phyloP scores from a whole-genome alignment of 2,888 invertebrate species.

The Antheraea assamensis region DNA sequence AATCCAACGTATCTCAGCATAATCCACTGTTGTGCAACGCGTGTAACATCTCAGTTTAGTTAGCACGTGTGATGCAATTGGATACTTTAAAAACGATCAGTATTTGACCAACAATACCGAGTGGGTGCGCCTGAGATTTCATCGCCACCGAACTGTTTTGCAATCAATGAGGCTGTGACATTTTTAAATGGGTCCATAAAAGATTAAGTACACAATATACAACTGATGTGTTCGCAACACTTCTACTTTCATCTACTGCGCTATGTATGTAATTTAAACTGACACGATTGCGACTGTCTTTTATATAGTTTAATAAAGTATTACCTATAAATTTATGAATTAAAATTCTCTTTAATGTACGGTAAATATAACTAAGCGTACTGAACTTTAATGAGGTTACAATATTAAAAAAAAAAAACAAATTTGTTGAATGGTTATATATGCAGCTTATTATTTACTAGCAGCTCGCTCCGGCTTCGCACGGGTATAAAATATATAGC shows the following conservation, averaged over 20 bases:
- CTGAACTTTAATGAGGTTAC: background rate
- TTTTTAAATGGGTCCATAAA: conserved; percentile 17
- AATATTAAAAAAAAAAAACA: background rate
- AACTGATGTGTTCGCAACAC: background rate
- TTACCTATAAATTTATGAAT: background rate
- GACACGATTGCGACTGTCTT: background rate
- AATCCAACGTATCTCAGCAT: conserved; percentile 18
- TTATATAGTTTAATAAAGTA: background rate
- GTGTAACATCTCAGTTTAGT: conserved; percentile 32
- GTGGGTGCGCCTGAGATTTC: conserved; percentile 33
- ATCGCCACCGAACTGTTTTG: conserved; percentile 36
- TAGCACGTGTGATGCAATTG: conserved; percentile 42
- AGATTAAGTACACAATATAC: background rate
- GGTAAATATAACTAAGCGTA: background rate
- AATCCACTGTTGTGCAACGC: conserved; percentile 32
- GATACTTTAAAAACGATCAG: conserved; percentile 40
- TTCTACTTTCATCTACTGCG: background rate
- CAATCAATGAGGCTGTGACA: conserved; percentile 26
- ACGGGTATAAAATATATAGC: no score
- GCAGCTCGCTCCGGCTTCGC: no score
- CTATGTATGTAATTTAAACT: background rate
- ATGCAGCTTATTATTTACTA: no score
- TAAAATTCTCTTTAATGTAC: background rate
- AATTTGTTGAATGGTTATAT: no score
- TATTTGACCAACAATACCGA: conserved; percentile 42